Base-by-base conservation (phyloP, 2,888 invertebrate genomes). In the Cheilosia scutellata region DNA sequence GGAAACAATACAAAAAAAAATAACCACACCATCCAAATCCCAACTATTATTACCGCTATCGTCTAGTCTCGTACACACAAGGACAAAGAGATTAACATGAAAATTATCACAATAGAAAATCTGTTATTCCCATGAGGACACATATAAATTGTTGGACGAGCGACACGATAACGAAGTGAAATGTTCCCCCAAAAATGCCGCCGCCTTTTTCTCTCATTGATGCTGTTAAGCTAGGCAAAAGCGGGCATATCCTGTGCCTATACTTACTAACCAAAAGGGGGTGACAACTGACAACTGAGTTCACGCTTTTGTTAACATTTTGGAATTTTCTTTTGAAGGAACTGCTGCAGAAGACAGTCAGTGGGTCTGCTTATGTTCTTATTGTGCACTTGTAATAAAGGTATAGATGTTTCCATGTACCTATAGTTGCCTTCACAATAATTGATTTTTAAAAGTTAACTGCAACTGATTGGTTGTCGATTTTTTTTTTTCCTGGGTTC, bases 51-150 rank as follows among this genome's bases (percentile, higher is more conserved):
- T 66, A 49, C 40, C 65, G 27, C 40, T 53, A 44, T 33, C 16
- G 53, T 72, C 40, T 49, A 57, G 53, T 27, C 63, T 63, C 51
- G 31, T 72, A 7, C 49, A 55, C 62, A 44, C 76, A 76, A 82
- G 75, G 71, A 86, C 76, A 72, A 72, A 62, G 49, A 68, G 82
- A 86, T 86, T 86, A 82, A 86, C 86, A 86, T 86, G 86, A 65
- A 82, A 82, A 86, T 86, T 86, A 86, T 86, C 82, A 82, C 86
- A 82, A 77, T 72, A 65, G 76, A 72, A 76, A 82, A 86, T 86
- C 82, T 82, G 72, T 63, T 72, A 68, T 72, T 82, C 86, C 82
- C 82, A 51, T 31, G 86, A 63, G 76, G 60, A 49, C 42, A 71
- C 47, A 70, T 57, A 79, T 79, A 79, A 79, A 72, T 79, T 66